Percentiles rank a stretch among this genome's conserved stretches.
Evolutionary conservation across 1,140 invertebrate species (phyloP).

Genomic region (Diabrotica undecimpunctata): DNA sequence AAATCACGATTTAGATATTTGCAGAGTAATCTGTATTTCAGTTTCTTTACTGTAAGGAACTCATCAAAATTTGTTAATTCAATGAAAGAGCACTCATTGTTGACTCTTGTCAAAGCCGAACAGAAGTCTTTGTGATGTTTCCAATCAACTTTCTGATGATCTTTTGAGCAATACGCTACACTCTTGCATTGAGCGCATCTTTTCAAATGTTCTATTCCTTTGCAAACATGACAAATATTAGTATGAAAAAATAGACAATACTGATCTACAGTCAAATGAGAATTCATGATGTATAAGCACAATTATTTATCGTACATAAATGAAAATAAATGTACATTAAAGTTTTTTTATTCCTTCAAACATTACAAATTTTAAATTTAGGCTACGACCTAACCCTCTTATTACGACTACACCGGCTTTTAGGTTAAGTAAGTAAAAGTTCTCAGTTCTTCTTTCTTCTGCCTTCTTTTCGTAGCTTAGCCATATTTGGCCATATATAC

Average conservation of each 20-base stretch:
- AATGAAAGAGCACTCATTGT: constrained; percentile 15
- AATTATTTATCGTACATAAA: too few species aligned
- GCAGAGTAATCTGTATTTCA: constrained; percentile 18
- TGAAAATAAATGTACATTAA: too few species aligned
- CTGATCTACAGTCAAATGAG: neutral
- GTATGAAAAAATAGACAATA: constrained; percentile 32
- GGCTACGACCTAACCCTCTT: too few species aligned
- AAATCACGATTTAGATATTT: constrained; percentile 26
- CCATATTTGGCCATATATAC: too few species aligned
- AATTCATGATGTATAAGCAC: neutral
- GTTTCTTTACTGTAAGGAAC: constrained; percentile 23
- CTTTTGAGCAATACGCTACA: constrained; percentile 58
- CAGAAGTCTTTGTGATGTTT: constrained; percentile 59
- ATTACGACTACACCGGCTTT: too few species aligned
- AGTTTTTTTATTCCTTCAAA: too few species aligned
- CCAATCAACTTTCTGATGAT: constrained; percentile 68
- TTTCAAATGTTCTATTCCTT: constrained; percentile 29
- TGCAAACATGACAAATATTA: constrained; percentile 40
- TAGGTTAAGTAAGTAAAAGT: too few species aligned
- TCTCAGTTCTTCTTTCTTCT: too few species aligned
- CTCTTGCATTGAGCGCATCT: constrained; percentile 60
- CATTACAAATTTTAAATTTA: too few species aligned
- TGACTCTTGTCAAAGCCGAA: constrained; percentile 47
- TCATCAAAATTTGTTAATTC: constrained; percentile 21
- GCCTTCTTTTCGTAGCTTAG: too few species aligned